phyloP scores from a whole-genome alignment of 2,888 invertebrate genomes.

The Drosophila borborema region DNA sequence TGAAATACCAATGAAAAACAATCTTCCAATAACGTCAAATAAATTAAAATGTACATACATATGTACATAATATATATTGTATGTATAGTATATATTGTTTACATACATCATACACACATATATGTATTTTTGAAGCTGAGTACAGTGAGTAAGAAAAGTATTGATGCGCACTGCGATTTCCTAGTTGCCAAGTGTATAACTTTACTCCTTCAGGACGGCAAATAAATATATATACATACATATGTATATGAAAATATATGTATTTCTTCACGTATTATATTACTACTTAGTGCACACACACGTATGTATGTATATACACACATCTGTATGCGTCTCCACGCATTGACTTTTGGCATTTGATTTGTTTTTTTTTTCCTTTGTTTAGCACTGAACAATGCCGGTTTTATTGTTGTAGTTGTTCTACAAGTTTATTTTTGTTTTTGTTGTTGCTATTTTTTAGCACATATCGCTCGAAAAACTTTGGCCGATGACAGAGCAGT shows the following conservation, averaged over 20 bases:
- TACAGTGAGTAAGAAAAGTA: background rate
- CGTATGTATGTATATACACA: background rate
- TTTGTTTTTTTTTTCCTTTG: slow-evolving; percentile 22
- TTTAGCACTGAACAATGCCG: slow-evolving; percentile 37
- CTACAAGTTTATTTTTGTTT: slow-evolving; percentile 9
- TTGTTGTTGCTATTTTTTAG: slow-evolving; percentile 16
- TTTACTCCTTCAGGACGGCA: background rate
- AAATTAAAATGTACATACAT: background rate
- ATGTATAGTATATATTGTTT: background rate
- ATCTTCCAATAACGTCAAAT: background rate
- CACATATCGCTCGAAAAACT: slow-evolving; percentile 33
- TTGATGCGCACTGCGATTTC: background rate
- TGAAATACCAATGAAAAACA: background rate
- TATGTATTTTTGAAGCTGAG: background rate
- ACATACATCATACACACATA: no score
- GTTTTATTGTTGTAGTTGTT: slow-evolving; percentile 33
- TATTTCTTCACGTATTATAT: background rate
- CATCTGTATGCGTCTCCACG: background rate
- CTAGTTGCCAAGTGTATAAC: background rate
- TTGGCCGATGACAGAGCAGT: slow-evolving; percentile 43
- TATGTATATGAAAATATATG: background rate
- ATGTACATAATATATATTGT: background rate
- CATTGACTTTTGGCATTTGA: slow-evolving; percentile 21
- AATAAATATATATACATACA: background rate
- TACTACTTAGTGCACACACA: background rate